These are phyloP conservation scores for Lysandra coridon DNA, from an alignment of 2,888 invertebrate species.

Conservation along the genomic window DNA sequence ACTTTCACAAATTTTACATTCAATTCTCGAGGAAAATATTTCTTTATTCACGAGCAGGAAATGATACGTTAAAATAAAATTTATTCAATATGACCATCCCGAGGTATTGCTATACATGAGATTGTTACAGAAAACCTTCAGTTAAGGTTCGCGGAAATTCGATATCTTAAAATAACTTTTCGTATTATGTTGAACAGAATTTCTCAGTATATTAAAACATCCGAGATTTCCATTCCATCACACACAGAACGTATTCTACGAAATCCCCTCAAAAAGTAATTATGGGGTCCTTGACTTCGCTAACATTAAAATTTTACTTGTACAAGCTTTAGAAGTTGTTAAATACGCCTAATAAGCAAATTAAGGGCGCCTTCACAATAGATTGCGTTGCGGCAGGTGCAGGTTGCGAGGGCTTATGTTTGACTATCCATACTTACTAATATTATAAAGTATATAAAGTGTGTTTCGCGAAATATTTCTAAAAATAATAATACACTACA, in stretches of 20 bases:
- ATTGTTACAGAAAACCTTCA: not conserved
- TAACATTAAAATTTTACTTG: not conserved
- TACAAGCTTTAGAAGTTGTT: constrained; percentile 3
- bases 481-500: too few species aligned
- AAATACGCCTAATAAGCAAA: not conserved
- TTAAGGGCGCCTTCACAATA: not conserved
- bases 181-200: not conserved
- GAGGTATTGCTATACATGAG: not conserved
- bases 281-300: not conserved
- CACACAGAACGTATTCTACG: not conserved
- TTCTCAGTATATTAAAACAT: not conserved
- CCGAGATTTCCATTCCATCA: not conserved
- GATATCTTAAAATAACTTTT: constrained; percentile 14
- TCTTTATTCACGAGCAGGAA: not conserved
- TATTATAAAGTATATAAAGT: too few species aligned
- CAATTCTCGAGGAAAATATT: not conserved
- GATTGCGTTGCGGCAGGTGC: not conserved
- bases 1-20: not conserved
- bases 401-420: too few species aligned
- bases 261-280: not conserved
- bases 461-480: too few species aligned
- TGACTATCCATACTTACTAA: too few species aligned
- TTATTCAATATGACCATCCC: not conserved
- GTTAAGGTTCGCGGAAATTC: not conserved
- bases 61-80: not conserved